Percentiles rank a stretch among this genome's conserved stretches.
Evolutionary conservation across 2,797 vertebrate genomes (phyloP).

Genomic region (Typhlichthys eigenmanni): DNA sequence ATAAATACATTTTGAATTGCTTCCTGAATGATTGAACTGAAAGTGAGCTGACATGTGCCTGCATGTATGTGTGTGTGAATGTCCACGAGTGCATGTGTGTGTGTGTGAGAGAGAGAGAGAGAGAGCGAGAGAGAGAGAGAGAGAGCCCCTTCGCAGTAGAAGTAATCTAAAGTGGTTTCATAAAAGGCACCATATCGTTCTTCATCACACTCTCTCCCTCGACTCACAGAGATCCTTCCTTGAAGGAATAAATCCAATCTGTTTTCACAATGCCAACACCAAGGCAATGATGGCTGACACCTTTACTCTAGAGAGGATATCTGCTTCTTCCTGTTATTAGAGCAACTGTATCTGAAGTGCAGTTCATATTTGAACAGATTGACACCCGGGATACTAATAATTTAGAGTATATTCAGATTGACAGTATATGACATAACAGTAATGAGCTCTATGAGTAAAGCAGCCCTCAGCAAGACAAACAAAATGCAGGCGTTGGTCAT

Average conservation of each 20-base stretch:
- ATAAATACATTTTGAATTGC: neutral
- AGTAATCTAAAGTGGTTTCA: conserved; percentile 37
- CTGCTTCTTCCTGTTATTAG: too few relatives aligned
- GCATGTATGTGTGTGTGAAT: neutral
- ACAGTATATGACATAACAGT: too few relatives aligned
- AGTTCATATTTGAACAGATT: neutral
- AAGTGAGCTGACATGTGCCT: too few relatives aligned
- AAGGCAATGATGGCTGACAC: conserved; percentile 36
- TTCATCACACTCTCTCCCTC: conserved; percentile 27
- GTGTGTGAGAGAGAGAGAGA: neutral
- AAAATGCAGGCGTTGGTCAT: too few relatives aligned
- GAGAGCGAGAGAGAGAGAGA: too few relatives aligned
- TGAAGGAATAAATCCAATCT: conserved; percentile 56
- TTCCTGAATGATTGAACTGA: neutral
- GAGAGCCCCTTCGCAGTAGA: conserved; percentile 4
- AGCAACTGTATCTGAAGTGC: conserved; percentile 54
- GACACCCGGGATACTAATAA: too few relatives aligned
- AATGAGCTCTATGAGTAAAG: too few relatives aligned
- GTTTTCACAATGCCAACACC: conserved; percentile 42
- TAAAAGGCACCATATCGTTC: conserved; percentile 38
- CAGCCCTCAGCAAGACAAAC: too few relatives aligned
- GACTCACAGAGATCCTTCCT: conserved; percentile 34
- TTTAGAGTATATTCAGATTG: too few relatives aligned
- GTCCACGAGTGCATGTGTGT: neutral
- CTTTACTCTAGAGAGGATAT: conserved; percentile 27